Evolutionary conservation across 2,113 vertebrate genomes (phyloP).

Genomic region (Phoxinus phoxinus): DNA sequence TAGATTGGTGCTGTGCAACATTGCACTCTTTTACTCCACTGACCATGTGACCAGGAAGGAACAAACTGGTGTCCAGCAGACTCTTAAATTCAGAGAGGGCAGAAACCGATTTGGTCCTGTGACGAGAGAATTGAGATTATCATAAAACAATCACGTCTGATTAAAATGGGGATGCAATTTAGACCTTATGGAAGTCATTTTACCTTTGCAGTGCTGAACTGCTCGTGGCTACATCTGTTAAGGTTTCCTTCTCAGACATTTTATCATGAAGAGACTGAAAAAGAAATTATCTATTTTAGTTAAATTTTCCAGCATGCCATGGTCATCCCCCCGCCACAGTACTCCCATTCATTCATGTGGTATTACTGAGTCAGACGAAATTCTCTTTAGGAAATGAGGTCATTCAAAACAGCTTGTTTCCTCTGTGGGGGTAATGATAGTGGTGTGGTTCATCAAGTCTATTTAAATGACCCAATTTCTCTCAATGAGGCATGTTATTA

Average conservation of each 20-base stretch:
- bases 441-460: neutral
- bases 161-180: neutral
- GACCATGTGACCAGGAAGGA: slow-evolving; percentile 74
- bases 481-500: slow-evolving; percentile 27
- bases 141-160: neutral
- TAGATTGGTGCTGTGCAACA: slow-evolving; percentile 69
- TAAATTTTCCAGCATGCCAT: neutral
- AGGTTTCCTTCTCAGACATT: slow-evolving; percentile 80
- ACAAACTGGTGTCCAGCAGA: slow-evolving; percentile 83
- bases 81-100: slow-evolving; percentile 85
- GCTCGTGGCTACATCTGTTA: slow-evolving; percentile 78
- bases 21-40: slow-evolving; percentile 66
- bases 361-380: slow-evolving; percentile 12
- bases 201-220: slow-evolving; percentile 86
- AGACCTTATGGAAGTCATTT: slow-evolving; percentile 38
- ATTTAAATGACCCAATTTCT: slow-evolving; percentile 26
- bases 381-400: slow-evolving; percentile 35
- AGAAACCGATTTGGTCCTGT: slow-evolving; percentile 88
- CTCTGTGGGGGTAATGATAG: slow-evolving; percentile 9
- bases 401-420: slow-evolving; percentile 26
- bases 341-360: neutral
- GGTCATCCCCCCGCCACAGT: neutral
- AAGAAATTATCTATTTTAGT: slow-evolving; percentile 16
- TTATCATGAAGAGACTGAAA: slow-evolving; percentile 81
- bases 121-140: slow-evolving; percentile 31